Evolutionary conservation across 1,140 invertebrate genomes (phyloP).

Genomic region (Cyrtorhinus lividipennis): DNA sequence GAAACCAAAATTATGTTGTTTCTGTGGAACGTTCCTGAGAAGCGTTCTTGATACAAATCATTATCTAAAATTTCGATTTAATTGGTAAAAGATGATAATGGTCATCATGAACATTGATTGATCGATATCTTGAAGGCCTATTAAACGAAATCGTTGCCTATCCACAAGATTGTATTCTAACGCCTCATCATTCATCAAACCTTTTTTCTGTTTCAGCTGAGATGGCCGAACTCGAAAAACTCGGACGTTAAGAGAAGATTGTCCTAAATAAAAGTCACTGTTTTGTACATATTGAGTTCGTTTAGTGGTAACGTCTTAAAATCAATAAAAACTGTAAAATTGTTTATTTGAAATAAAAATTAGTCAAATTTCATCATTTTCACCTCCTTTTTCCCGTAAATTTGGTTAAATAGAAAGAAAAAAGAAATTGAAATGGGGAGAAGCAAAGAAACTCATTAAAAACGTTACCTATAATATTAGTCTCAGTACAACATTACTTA

Average conservation of each 20-base stretch:
- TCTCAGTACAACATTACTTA: no score
- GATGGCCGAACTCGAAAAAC: slow-evolving; percentile 19
- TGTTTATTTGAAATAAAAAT: neutral
- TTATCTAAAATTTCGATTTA: neutral
- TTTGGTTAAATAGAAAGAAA: no score
- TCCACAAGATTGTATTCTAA: no score
- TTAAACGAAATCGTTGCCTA: no score
- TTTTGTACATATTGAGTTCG: neutral
- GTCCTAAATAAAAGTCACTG: neutral
- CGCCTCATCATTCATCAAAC: no score
- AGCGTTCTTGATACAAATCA: neutral
- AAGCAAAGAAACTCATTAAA: no score
- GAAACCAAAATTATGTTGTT: no score
- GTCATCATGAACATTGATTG: no score
- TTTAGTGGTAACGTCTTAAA: neutral
- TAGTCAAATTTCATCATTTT: neutral
- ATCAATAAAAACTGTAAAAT: neutral
- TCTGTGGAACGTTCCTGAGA: neutral
- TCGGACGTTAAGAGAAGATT: neutral
- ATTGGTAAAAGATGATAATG: neutral
- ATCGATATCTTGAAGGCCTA: no score
- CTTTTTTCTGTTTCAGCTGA: slow-evolving; percentile 18
- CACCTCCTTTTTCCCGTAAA: no score
- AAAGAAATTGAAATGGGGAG: no score
- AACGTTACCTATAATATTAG: no score